These are phyloP conservation scores for Corythornis cristatus DNA, from an alignment of 2,113 vertebrate genomes.

Conservation along the genomic window DNA sequence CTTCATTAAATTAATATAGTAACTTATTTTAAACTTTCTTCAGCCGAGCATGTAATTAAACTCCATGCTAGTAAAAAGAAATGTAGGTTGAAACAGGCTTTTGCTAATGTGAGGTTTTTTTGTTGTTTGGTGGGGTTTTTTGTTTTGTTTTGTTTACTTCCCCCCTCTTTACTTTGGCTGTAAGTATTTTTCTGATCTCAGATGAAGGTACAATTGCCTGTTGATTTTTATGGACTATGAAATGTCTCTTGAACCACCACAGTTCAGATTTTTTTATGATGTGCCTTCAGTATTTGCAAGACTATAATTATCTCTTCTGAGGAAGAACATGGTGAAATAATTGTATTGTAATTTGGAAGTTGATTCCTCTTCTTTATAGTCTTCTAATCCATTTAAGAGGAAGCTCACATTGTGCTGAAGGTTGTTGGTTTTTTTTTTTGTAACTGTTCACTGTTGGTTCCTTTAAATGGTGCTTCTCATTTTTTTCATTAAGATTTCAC, in stretches of 20 bases:
- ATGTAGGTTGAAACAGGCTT: neutral
- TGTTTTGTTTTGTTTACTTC: too few species aligned
- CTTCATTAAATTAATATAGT: neutral
- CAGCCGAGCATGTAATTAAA: conserved; percentile 13
- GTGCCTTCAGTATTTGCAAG: neutral
- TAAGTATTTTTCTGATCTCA: neutral
- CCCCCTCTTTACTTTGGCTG: neutral
- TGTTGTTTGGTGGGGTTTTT: neutral
- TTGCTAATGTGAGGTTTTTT: neutral
- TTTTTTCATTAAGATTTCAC: neutral
- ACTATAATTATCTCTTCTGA: neutral
- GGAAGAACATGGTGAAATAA: conserved; percentile 17
- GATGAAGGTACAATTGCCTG: neutral
- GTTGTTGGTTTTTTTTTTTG: neutral
- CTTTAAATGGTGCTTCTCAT: neutral
- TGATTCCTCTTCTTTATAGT: neutral
- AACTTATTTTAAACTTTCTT: neutral
- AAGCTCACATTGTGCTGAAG: neutral
- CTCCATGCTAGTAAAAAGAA: neutral
- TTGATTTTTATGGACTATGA: neutral
- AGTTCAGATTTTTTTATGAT: neutral
- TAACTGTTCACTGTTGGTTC: neutral
- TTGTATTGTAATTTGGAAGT: neutral
- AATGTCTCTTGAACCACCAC: neutral
- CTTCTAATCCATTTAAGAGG: neutral